Evolutionary conservation across 2,113 vertebrate genomes (phyloP).

Genomic region (Chlamydotis undulata): DNA sequence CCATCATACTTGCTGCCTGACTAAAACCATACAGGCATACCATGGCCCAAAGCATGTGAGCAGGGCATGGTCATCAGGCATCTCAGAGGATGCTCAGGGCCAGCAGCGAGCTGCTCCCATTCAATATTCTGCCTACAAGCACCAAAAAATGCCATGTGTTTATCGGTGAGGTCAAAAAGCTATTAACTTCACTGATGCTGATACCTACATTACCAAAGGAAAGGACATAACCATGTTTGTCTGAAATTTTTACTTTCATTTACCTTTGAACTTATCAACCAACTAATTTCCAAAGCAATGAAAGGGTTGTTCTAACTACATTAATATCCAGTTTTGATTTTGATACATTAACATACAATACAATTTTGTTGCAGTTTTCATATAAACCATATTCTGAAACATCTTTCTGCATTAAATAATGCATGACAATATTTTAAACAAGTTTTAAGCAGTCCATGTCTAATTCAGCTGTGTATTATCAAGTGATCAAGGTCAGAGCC

Average conservation of each 20-base stretch:
- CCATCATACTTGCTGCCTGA: neutral
- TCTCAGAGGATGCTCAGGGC: neutral
- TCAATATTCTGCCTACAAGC: neutral
- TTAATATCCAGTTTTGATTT: neutral
- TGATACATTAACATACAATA: neutral
- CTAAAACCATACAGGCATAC: neutral
- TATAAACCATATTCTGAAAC: neutral
- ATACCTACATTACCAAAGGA: neutral
- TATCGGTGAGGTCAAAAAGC: neutral
- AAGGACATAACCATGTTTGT: neutral
- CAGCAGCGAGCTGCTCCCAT: neutral
- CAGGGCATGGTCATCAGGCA: neutral
- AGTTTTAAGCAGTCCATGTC: neutral
- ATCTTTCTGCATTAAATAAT: neutral
- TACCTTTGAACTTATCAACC: neutral
- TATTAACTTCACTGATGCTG: neutral
- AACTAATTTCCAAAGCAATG: neutral
- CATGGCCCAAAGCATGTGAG: fast-evolving
- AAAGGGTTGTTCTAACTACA: neutral
- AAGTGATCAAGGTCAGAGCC: neutral
- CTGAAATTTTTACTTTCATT: conserved; percentile 32
- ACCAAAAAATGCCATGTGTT: neutral
- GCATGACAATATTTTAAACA: neutral
- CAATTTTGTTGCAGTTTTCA: neutral
- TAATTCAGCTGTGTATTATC: neutral